Evolutionary conservation across 1,140 invertebrate species (phyloP), one percentile per base, ranked within the genome.

Genomic region (Zaprionus africanus): DNA sequence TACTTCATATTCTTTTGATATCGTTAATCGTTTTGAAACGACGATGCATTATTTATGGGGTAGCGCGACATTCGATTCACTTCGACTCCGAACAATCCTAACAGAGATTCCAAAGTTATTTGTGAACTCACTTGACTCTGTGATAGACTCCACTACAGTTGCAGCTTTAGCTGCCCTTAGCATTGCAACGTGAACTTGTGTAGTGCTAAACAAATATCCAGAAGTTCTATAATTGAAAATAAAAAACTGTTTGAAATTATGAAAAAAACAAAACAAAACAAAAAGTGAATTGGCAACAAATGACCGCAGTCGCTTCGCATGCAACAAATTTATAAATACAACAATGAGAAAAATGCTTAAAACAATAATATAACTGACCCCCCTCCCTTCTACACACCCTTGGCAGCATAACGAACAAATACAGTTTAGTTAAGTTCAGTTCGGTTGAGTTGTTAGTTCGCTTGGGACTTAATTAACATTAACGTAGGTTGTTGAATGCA

Each of bases 171-270:
- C 15, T 57, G 59, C 41, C 59, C 59, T 62, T 75, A 58, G 46
- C 43, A 69, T 19, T 58, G 72, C 58, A 49, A 46, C 57, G 68
- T 69, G 65, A 74, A 74, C 71, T 74, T 74, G 36, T 56, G n/a
- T 26, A 61, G 49, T 26, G 12, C 28, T 49, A 15, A 61, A 24
- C 26, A 46, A 59, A 65, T 57, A 51, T 64, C 56, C 36, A 60
- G 34, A 41, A 38, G 49, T 58, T 70, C 66, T 75, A 51, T 26
- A 56, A 38, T 68, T 61, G 36, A 34, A 68, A 68, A 7, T 46
- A 46, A 38, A 38, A 46, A 46, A 46, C n/a, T 46, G n/a, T 46
- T 68, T 36, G 68, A 64, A 64, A 17, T 28, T 24, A 26, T 49
- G 38, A 19, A 49, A 58, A 19, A 54, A 26, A 41, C 15, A 41